Evolutionary conservation across 1,140 invertebrate genomes (phyloP).

Genomic region (Acyrthosiphon pisum): DNA sequence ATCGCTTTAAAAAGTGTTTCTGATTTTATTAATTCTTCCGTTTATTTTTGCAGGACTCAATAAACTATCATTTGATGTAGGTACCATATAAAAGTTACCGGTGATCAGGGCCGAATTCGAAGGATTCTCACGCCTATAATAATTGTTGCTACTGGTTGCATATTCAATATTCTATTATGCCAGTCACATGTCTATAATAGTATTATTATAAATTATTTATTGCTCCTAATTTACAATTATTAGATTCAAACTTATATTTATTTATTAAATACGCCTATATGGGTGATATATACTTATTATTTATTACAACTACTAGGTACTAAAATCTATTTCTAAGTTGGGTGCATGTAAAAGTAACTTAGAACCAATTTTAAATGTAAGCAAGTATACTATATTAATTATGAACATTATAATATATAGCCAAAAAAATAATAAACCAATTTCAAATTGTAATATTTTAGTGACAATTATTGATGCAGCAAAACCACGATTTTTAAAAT

Average conservation of each 20-base stretch:
- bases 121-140: background rate
- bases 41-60: slow-evolving; percentile 1
- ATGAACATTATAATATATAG: background rate
- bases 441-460: background rate
- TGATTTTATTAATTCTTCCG: background rate
- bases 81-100: background rate
- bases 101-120: background rate
- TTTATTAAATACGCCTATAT: background rate
- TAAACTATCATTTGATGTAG: background rate
- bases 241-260: background rate
- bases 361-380: background rate
- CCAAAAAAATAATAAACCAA: background rate
- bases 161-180: background rate
- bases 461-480: too few relatives aligned
- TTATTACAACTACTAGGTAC: background rate
- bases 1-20: background rate
- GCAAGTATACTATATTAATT: background rate
- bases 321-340: too few relatives aligned
- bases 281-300: background rate
- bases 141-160: background rate
- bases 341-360: too few relatives aligned
- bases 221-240: background rate
- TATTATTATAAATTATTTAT: background rate
- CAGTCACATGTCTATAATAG: background rate
- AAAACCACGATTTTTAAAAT: background rate